These are phyloP conservation scores for Axea sp. DNA, from an alignment of 2,888 invertebrate species.

Conservation along the genomic window DNA sequence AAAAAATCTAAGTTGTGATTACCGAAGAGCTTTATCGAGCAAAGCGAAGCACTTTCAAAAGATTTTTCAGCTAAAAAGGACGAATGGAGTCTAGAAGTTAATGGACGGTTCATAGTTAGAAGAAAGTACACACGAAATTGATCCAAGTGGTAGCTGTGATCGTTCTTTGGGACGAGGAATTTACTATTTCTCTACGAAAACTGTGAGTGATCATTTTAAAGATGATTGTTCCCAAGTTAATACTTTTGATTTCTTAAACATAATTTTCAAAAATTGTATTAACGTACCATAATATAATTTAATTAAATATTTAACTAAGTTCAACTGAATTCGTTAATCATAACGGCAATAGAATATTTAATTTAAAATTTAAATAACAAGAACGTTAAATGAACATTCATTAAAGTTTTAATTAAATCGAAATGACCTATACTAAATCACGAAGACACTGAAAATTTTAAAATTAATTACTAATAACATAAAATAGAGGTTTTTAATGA, in stretches of 20 bases:
- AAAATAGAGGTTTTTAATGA: too few relatives aligned
- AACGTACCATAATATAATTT: too few relatives aligned
- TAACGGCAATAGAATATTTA: background rate
- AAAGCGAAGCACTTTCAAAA: slow-evolving; percentile 25
- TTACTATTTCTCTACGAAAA: slow-evolving; percentile 24
- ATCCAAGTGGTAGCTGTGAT: slow-evolving; percentile 21
- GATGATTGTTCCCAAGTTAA: slow-evolving; percentile 7
- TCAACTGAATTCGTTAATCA: background rate
- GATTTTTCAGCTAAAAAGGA: slow-evolving; percentile 23
- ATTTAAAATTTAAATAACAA: background rate
- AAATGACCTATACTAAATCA: slow-evolving; percentile 3
- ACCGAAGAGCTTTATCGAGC: slow-evolving; percentile 20
- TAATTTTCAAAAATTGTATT: too few relatives aligned
- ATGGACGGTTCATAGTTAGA: slow-evolving; percentile 35
- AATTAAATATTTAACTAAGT: too few relatives aligned
- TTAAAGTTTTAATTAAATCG: slow-evolving; percentile 12
- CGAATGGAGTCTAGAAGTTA: slow-evolving; percentile 33
- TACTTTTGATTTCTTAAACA: slow-evolving; percentile 1
- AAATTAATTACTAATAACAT: too few relatives aligned
- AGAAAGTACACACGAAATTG: slow-evolving; percentile 30
- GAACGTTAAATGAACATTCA: background rate
- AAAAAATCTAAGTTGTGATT: slow-evolving; percentile 18
- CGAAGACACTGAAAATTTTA: too few relatives aligned
- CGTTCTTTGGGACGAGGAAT: slow-evolving; percentile 16
- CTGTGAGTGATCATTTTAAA: slow-evolving; percentile 24